Evolutionary conservation across 30 jellyfish, hydroid and myxozoan genomes (phyloP).

Genomic region (Sanderia malayensis): DNA sequence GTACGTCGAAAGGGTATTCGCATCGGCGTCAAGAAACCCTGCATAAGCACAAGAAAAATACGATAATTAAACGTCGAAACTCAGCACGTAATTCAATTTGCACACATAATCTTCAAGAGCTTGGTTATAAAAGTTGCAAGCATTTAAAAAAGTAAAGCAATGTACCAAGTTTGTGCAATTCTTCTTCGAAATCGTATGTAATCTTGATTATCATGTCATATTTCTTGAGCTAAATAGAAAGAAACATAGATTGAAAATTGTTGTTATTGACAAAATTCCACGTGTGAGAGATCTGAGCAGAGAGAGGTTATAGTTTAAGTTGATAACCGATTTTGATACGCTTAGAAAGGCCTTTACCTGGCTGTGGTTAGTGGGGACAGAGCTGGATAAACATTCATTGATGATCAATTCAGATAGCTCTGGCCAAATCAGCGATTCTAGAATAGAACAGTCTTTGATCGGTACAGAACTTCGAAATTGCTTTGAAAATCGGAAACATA

Average conservation of each 20-base stretch:
- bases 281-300: not conserved
- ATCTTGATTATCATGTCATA: constrained; percentile 43
- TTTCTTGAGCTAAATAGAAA: constrained; percentile 50
- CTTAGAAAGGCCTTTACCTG: constrained; percentile 31
- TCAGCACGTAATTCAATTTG: too few relatives aligned
- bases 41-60: too few relatives aligned
- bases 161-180: constrained; percentile 26
- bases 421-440: constrained; percentile 79
- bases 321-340: not conserved
- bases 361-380: constrained; percentile 71
- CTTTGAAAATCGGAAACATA: too few relatives aligned
- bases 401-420: constrained; percentile 73
- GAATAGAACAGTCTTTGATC: not conserved
- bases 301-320: not conserved
- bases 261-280: not conserved
- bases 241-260: not conserved
- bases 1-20: constrained; percentile 49
- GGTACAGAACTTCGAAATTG: too few relatives aligned
- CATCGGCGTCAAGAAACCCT: constrained; percentile 5
- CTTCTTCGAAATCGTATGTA: constrained; percentile 41
- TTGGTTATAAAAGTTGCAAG: too few relatives aligned
- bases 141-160: too few relatives aligned
- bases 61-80: too few relatives aligned
- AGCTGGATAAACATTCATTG: constrained; percentile 65
- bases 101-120: too few relatives aligned